A percentile compares a stretch with the other conserved stretches of the same genome.
These are phyloP conservation scores for Centroberyx gerrardi DNA, from an alignment of 2,797 vertebrate genomes.

Conservation along the genomic window DNA sequence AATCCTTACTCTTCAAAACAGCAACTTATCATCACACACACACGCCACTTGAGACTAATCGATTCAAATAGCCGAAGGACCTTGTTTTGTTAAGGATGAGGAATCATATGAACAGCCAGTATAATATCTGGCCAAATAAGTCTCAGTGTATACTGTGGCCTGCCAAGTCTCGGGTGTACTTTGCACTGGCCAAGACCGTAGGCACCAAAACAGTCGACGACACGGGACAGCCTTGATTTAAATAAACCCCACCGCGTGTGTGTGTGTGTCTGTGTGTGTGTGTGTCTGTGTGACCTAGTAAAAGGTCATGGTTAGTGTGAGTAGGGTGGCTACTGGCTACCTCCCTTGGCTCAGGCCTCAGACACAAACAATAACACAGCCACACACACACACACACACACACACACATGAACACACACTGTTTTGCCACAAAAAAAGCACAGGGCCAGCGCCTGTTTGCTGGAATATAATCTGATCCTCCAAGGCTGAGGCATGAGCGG, in stretches of 20 bases:
- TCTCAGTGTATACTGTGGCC: conserved; percentile 28
- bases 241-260: conserved; percentile 27
- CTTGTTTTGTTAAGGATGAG: conserved; percentile 33
- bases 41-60: conserved; percentile 38
- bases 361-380: conserved; percentile 38
- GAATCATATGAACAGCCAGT: conserved; percentile 39
- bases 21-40: conserved; percentile 32
- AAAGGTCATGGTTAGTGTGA: conserved; percentile 5
- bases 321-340: not conserved
- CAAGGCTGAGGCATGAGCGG: not conserved
- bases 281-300: conserved; percentile 4
- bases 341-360: conserved; percentile 5
- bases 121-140: conserved; percentile 27
- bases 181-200: conserved; percentile 36
- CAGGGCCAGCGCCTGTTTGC: not conserved
- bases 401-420: not conserved
- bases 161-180: conserved; percentile 44
- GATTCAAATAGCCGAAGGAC: conserved; percentile 49
- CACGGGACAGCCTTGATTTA: conserved; percentile 32
- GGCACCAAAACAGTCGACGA: conserved; percentile 29
- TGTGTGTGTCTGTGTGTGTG: not conserved
- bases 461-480: not conserved
- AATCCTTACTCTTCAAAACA: conserved; percentile 8
- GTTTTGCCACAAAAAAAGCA: not conserved
- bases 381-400: not conserved